Base-by-base conservation (phyloP, 2,888 invertebrate species). In the Leptopterna dolabrata region DNA sequence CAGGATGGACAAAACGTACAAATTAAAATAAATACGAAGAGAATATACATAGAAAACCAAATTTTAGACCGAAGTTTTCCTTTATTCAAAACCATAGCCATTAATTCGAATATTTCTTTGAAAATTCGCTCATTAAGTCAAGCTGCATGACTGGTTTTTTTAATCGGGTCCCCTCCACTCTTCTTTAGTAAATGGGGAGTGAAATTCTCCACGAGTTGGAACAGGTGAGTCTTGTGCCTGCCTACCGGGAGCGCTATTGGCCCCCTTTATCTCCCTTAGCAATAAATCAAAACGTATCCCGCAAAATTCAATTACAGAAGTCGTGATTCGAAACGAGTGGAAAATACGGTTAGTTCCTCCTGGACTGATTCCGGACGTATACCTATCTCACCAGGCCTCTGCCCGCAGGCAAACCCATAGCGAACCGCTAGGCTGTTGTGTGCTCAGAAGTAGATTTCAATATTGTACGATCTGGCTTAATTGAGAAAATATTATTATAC, bases 271-370 rank as follows among this genome's bases (percentile, higher is more conserved):
- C 51, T 51, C n/a, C n/a, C n/a, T 4, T 4, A 80, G 80, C 14
- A 19, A 45, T 80, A 80, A 80, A 80, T 80, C 80, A 80, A 27
- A 80, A 24, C n/a, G 29, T 45, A n/a, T 24, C 80, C 80, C 47
- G 80, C 80, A 45, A 80, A 80, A 80, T 80, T 80, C 80, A 80
- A 80, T 80, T 80, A 80, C 45, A 45, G 47, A 47, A 80, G 80
- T 80, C 80, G 80, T 80, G 80, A 80, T 80, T 45, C 80, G 80
- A 71, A 71, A 71, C 71, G 71, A 16, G 71, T 51, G 16, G n/a
- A 71, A 71, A 30, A 71, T 27, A 30, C 27, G 27, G 71, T 71
- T 71, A 71, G 51, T 51, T n/a, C n/a, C 51, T 1, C 4, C 51
- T 16, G n/a, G n/a, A 51, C 51, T n/a, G 51, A n/a, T 51, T 51